A percentile compares a stretch with the other conserved stretches of the same genome.
Evolutionary conservation across 2,888 invertebrate genomes (phyloP).

Genomic region (Phragmatobia fuliginosa): DNA sequence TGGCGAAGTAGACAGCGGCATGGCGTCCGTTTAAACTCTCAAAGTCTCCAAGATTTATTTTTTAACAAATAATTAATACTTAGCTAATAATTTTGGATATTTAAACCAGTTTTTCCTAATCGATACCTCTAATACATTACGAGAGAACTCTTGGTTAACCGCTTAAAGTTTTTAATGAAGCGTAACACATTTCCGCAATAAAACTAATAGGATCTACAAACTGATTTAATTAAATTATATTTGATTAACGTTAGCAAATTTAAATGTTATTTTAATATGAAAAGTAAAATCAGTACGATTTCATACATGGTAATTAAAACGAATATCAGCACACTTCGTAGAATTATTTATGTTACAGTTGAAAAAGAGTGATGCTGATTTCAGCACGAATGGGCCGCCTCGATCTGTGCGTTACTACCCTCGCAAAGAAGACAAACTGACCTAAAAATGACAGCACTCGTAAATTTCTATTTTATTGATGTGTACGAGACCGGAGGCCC

Average conservation of each 20-base stretch:
- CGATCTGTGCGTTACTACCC: too few species aligned
- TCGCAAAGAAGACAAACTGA: too few species aligned
- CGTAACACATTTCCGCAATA: conserved; percentile 34
- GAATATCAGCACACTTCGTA: neutral
- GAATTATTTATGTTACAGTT: neutral
- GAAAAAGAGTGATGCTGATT: too few species aligned
- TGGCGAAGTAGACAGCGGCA: too few species aligned
- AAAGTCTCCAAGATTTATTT: too few species aligned
- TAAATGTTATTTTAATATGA: neutral
- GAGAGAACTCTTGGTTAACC: conserved; percentile 25
- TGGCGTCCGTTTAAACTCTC: too few species aligned
- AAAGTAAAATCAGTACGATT: neutral
- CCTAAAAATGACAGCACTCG: too few species aligned
- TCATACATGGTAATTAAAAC: neutral
- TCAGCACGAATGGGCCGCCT: too few species aligned
- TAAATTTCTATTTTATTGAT: too few species aligned
- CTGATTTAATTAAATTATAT: conserved; percentile 1
- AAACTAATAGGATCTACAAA: conserved; percentile 1
- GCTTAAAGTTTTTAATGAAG: conserved; percentile 24
- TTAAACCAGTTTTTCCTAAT: conserved; percentile 39
- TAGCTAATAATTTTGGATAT: conserved; percentile 36
- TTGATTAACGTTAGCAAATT: neutral
- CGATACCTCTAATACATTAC: conserved; percentile 30
- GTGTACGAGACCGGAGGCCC: too few species aligned
- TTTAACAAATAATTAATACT: too few species aligned